Evolutionary conservation across 2,888 invertebrate genomes (phyloP), one percentile per base, ranked within the genome.

Genomic region (Scaptomyza polygonia): DNA sequence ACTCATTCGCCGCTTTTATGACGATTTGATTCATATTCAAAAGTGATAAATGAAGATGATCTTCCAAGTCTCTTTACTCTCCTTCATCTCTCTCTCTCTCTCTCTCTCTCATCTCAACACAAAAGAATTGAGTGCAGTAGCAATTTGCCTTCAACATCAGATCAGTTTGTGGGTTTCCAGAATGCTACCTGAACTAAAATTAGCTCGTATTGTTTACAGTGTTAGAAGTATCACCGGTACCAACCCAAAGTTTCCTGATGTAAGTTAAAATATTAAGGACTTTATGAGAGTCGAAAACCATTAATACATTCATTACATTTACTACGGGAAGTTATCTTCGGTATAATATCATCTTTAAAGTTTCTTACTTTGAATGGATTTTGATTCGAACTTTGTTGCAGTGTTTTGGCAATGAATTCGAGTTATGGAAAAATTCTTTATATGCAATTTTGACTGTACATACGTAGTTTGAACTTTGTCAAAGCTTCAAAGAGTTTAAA

Each of bases 1-100:
- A 40, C 32, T 52, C 48, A 66, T 71, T 78, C 79, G 58, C 40
- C 59, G 77, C 84, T 74, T 88, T 84, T 72, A 74, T 81, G 85
- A 21, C 21, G 21, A 77, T 86, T 86, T 86, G 85, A 86, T 86
- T 82, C 86, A 88, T 88, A 86, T 88, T 85, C 87, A 88, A 88
- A 88, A 85, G 25, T 86, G 86, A 86, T 86, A 86, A 86, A 86
- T 86, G 86, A 86, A 86, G 86, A 86, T 82, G 88, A 79, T 74
- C 66, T 54, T 59, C 47, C 51, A 55, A 49, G 45, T 39, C 56
- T 62, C 3, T 3, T 3, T 3, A 21, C 47, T 8, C 14, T 11
- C 8, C 8, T 16, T 9, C n/a, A 2, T 11, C 44, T 43, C 43
- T 7, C 1, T 1, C 12, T 3, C 14, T 5, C 29, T 12, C 45